Conservation (phyloP, 2,888 invertebrate species). For the Smittia aterrima region DNA sequence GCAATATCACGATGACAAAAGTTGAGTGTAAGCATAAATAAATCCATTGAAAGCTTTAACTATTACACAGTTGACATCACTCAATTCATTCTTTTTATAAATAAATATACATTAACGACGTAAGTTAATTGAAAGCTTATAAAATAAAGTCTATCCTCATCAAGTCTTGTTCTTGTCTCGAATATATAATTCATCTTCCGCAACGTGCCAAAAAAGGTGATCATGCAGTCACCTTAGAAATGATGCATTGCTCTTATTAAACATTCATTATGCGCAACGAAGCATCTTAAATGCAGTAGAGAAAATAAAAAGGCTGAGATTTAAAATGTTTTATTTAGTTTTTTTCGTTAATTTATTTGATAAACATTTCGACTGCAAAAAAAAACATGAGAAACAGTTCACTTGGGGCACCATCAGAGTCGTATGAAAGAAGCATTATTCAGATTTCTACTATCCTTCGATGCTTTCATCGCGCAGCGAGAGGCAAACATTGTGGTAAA, state of each 20-base stretch:
- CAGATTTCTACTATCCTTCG: conserved; percentile 14
- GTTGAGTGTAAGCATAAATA: no score
- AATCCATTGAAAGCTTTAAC: no score
- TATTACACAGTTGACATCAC: no score
- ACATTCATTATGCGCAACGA: not conserved
- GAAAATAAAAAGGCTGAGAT: not conserved
- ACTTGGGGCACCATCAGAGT: conserved; percentile 31
- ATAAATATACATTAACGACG: no score
- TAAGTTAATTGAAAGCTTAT: no score
- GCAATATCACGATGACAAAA: no score
- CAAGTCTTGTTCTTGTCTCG: no score
- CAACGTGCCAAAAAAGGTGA: conserved; percentile 10
- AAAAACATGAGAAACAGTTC: conserved; percentile 26
- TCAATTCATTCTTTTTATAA: no score
- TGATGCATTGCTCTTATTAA: conserved; percentile 32
- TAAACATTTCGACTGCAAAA: conserved; percentile 6
- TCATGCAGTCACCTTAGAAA: not conserved
- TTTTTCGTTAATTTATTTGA: conserved; percentile 28
- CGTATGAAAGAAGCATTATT: conserved; percentile 28
- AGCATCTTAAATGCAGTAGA: conserved; percentile 11
- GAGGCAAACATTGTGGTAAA: conserved; percentile 8
- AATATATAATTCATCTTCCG: not conserved
- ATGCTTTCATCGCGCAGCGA: not conserved
- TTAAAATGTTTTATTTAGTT: conserved; percentile 33
- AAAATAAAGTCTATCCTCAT: no score